Evolutionary conservation across 2,888 invertebrate species (phyloP).

Genomic region (Isoperla grammatica): DNA sequence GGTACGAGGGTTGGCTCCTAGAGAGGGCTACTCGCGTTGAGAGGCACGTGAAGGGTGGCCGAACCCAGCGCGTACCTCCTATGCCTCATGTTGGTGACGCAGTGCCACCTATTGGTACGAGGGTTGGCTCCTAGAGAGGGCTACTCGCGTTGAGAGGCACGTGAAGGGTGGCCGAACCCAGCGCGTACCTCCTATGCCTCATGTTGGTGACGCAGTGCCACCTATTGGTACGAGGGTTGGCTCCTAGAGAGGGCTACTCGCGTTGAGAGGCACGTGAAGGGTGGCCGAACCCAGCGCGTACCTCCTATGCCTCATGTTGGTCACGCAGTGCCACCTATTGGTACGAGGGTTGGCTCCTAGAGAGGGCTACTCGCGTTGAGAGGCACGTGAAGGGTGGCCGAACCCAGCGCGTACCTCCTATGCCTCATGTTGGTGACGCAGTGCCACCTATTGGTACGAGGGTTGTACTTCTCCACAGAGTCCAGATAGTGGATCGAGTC

Average conservation of each 20-base stretch:
- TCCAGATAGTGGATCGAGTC: conserved; percentile 38
- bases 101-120: conserved; percentile 39
- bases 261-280: neutral
- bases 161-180: too few relatives aligned
- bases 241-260: neutral
- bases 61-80: too few relatives aligned
- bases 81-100: conserved; percentile 35
- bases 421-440: conserved; percentile 34
- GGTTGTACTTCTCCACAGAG: conserved; percentile 40
- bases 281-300: too few relatives aligned
- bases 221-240: conserved; percentile 39
- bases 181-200: too few relatives aligned
- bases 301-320: conserved; percentile 32
- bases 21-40: too few relatives aligned
- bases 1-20: conserved; percentile 39
- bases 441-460: conserved; percentile 39
- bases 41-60: too few relatives aligned
- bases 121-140: too few relatives aligned
- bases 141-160: too few relatives aligned
- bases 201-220: conserved; percentile 38
- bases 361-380: neutral
- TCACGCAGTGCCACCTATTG: conserved; percentile 39
- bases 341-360: conserved; percentile 36
- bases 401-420: neutral
- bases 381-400: neutral